These are phyloP conservation scores for Neuroterus valhalla DNA, from an alignment of 1,140 invertebrate species.

Conservation along the genomic window DNA sequence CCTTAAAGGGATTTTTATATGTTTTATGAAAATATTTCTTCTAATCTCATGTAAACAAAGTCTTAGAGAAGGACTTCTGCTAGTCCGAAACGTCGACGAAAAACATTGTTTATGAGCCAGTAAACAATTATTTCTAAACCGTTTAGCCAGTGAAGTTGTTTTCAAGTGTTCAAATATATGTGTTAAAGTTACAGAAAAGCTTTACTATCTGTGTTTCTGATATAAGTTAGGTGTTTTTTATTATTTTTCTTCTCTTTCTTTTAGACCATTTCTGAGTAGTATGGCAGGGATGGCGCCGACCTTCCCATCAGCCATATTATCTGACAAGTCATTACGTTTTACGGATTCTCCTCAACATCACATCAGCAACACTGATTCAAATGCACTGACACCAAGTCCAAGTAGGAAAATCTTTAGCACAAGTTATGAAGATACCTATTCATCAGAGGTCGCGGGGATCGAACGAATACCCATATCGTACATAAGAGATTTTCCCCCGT, in stretches of 20 bases:
- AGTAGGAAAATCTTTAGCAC: conserved; percentile 81
- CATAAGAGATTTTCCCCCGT: conserved; percentile 64
- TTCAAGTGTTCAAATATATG: no score
- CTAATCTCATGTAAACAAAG: no score
- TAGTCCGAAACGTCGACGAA: no score
- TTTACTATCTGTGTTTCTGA: no score
- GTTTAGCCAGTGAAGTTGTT: no score
- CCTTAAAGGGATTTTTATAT: no score
- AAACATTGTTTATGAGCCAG: no score
- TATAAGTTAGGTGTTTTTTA: conserved; percentile 13
- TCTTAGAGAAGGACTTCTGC: no score
- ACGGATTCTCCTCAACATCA: conserved; percentile 86
- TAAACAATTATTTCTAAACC: no score
- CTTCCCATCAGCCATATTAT: conserved; percentile 59
- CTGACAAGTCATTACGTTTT: conserved; percentile 81
- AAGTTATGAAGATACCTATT: conserved; percentile 77
- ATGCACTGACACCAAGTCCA: conserved; percentile 82
- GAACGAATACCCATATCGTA: conserved; percentile 77
- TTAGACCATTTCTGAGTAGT: conserved; percentile 68
- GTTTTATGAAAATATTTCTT: no score
- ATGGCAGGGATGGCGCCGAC: conserved; percentile 70
- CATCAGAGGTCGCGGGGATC: conserved; percentile 64
- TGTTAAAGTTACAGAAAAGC: no score
- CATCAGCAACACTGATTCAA: conserved; percentile 62
- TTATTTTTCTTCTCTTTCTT: conserved; percentile 39